Base-by-base conservation (phyloP, 2,113 vertebrate genomes). In the Archocentrus centrarchus region DNA sequence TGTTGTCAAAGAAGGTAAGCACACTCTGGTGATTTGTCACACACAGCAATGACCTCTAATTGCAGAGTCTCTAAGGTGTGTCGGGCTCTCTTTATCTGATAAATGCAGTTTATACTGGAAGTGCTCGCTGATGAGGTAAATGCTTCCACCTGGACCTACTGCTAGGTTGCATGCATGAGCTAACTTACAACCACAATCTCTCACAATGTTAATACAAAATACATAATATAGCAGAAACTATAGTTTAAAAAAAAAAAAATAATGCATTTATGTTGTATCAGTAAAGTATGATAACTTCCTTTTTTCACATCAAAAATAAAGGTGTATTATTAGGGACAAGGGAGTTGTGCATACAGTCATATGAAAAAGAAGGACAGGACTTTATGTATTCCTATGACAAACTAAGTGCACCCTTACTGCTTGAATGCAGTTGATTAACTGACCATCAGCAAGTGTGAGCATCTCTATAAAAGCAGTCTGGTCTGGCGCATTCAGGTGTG, bases 141-240 rank as follows among this genome's bases (percentile, higher is more conserved):
- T 30, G 91, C 79, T 92, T 81, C 90, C 91, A 91, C 89, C 92
- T 85, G 85, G 87, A 89, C 89, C 63, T 44, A 39, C 81, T 61
- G 80, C 86, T 80, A 78, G 4, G 79, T 66, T 20, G 75, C 32
- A 30, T 57, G 70, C 70, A 79, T 80, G 79, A 15, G 70, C 60
- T 53, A 44, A 75, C 47, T 22, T 22, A 41, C 61, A 60, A 55
- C 61, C 68, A 22, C 30, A 83, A 77, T 59, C 64, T 62, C 41
- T 61, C 10, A 53, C 47, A 55, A 55, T 55, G 4, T 13, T 35
- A 76, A 50, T 70, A 5, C 50, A 70, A 55, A 32, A 73, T 32
- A 55, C 0, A 5, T n/a, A 32, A 50, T 17, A 50, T 17, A 50
- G 47, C 47, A 50, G 13, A 17, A 50, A 32, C 24, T 73, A 47